Conservation (phyloP, 2,888 invertebrate genomes). For the Boloria selene region DNA sequence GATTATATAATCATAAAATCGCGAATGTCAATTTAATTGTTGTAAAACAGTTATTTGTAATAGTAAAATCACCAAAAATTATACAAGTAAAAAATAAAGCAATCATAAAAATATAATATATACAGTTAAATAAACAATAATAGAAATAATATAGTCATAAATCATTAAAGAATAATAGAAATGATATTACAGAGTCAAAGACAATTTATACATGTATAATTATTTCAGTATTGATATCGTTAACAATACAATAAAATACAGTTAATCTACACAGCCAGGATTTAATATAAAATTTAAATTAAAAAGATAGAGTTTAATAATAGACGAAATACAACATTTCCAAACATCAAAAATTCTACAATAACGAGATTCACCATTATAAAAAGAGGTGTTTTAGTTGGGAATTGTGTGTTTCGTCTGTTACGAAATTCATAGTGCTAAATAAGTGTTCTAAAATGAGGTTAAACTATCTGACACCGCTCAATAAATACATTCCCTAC, state of each 20-base stretch:
- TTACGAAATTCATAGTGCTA: too few species aligned
- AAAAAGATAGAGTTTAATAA: conserved; percentile 8
- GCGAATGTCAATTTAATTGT: too few species aligned
- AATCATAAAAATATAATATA: too few species aligned
- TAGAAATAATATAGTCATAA: too few species aligned
- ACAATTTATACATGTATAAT: neutral
- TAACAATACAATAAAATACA: conserved; percentile 40
- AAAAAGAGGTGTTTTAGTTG: neutral
- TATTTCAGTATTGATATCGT: conserved; percentile 4
- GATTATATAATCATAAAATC: too few species aligned
- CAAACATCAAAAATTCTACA: neutral
- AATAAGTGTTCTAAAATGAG: neutral
- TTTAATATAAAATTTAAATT: conserved; percentile 22
- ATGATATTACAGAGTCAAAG: neutral
- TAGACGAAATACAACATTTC: conserved; percentile 9
- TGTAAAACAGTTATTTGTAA: too few species aligned
- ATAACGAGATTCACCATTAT: neutral
- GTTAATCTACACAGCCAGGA: conserved; percentile 42
- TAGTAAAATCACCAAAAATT: too few species aligned
- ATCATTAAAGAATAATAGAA: neutral
- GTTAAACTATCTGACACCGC: conserved; percentile 8
- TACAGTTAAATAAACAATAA: too few species aligned
- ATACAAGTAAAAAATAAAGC: too few species aligned
- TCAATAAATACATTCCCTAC: conserved; percentile 5
- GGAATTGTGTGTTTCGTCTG: too few species aligned